Base-by-base conservation (phyloP, 2,797 vertebrate species). In the Cottoperca gobio region DNA sequence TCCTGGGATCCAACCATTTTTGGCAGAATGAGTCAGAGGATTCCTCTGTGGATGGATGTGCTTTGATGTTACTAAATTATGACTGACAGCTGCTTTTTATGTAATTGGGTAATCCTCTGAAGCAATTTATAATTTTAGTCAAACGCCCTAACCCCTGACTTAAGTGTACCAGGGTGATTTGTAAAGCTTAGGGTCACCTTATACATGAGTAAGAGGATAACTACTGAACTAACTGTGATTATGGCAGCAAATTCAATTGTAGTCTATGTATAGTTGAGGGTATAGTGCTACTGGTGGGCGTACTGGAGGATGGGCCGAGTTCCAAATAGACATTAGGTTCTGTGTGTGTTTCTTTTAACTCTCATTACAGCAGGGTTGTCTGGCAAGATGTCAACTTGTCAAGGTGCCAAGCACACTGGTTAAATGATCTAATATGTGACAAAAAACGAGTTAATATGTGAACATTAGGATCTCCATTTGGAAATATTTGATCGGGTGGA, bases 31-130 rank as follows among this genome's bases (percentile, higher is more conserved):
- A 84, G 39, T 81, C 81, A 72, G 65, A 79, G 86, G 63, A 73
- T 84, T 75, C 54, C 59, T 81, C 28, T 5, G 9, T n/a, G 61
- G 62, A 76, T 58, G 48, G 50, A 70, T 58, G 24, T 1, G 71
- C 84, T 89, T 86, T 88, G 74, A 90, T 88, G 80, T 54, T 33
- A 62, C 76, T 54, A 58, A 75, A 86, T 78, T 65, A 43, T 80
- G 75, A 88, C 77, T 82, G 85, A 73, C 85, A 86, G 89, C 84
- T 85, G 81, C 55, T 79, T 78, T 55, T 49, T n/a, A 77, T 11
- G 0, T 85, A 79, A 85, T 88, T 89, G 64, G 60, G 42, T 90
- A 80, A 91, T 83, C 83, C 57, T 52, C 46, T 33, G 55, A 61
- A 75, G 73, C 75, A 31, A 33, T 86, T 70, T 78, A 40, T 81